These are phyloP conservation scores for Parochlus steinenii DNA, from an alignment of 2,888 invertebrate genomes.

Conservation along the genomic window DNA sequence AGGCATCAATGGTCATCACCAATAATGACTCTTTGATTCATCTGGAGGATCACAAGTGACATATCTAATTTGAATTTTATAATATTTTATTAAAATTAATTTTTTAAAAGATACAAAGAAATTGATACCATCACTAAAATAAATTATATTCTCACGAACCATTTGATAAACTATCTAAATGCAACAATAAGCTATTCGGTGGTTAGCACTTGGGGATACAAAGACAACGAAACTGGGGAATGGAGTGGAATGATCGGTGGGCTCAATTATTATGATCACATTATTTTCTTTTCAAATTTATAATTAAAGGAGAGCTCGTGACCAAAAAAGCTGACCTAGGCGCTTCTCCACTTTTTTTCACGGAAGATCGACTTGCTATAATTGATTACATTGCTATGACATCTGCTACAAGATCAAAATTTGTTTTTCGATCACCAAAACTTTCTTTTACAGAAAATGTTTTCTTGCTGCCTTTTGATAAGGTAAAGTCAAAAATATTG, in stretches of 20 bases:
- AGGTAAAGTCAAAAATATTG: slow-evolving; percentile 38
- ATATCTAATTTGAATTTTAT: not conserved
- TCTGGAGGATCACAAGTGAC: slow-evolving; percentile 40
- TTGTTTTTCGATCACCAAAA: slow-evolving; percentile 55
- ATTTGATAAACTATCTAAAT: slow-evolving; percentile 39
- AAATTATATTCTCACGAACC: slow-evolving; percentile 40
- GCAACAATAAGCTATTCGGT: slow-evolving; percentile 36
- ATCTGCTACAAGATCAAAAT: slow-evolving; percentile 47
- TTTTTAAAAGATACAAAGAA: slow-evolving; percentile 28
- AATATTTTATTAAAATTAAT: not conserved
- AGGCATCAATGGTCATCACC: slow-evolving; percentile 40
- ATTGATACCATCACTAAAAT: slow-evolving; percentile 47
- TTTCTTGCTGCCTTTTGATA: slow-evolving; percentile 48
- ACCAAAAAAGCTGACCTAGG: slow-evolving; percentile 43
- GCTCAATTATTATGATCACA: too few species aligned
- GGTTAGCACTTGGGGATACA: slow-evolving; percentile 44
- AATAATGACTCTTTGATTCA: slow-evolving; percentile 41
- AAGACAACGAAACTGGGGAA: slow-evolving; percentile 31
- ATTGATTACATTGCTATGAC: slow-evolving; percentile 52
- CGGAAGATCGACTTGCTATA: slow-evolving; percentile 39
- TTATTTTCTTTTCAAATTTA: too few species aligned
- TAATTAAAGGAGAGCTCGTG: slow-evolving; percentile 38
- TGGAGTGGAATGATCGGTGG: slow-evolving; percentile 55
- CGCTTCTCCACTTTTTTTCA: slow-evolving; percentile 47
- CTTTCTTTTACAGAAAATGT: slow-evolving; percentile 55